phyloP scores from a whole-genome alignment of 2,888 invertebrate genomes.

The Rosalia funebris region DNA sequence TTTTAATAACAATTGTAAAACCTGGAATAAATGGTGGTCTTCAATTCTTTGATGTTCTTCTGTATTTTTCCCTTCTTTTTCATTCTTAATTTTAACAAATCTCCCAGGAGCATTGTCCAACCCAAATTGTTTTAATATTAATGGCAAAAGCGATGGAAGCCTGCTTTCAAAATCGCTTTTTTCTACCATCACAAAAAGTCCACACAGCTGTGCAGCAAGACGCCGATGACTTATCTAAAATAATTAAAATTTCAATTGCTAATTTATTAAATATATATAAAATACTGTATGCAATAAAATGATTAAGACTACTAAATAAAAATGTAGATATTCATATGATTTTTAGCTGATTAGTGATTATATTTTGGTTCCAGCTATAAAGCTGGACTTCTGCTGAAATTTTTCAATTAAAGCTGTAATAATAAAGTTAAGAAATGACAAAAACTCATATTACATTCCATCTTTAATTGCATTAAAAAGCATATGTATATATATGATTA shows the following conservation, averaged over 20 bases:
- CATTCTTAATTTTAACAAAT: constrained; percentile 68
- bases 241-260: constrained; percentile 11
- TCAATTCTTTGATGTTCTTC: constrained; percentile 72
- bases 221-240: constrained; percentile 74
- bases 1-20: constrained; percentile 76
- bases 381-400: too few relatives aligned
- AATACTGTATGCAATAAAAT: too few relatives aligned
- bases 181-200: constrained; percentile 83
- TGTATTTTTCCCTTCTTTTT: constrained; percentile 49
- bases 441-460: too few relatives aligned
- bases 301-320: too few relatives aligned
- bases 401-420: too few relatives aligned
- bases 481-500: too few relatives aligned
- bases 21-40: constrained; percentile 81
- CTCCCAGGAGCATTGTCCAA: constrained; percentile 65
- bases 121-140: constrained; percentile 62
- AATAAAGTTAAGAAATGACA: too few relatives aligned
- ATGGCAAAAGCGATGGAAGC: constrained; percentile 70
- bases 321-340: too few relatives aligned
- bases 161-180: constrained; percentile 75
- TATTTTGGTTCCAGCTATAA: too few relatives aligned
- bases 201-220: constrained; percentile 81
- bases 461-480: too few relatives aligned
- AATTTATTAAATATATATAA: not conserved
- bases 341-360: too few relatives aligned